phyloP scores from a whole-genome alignment of 2,888 invertebrate genomes.

The Carterocephalus palaemon region DNA sequence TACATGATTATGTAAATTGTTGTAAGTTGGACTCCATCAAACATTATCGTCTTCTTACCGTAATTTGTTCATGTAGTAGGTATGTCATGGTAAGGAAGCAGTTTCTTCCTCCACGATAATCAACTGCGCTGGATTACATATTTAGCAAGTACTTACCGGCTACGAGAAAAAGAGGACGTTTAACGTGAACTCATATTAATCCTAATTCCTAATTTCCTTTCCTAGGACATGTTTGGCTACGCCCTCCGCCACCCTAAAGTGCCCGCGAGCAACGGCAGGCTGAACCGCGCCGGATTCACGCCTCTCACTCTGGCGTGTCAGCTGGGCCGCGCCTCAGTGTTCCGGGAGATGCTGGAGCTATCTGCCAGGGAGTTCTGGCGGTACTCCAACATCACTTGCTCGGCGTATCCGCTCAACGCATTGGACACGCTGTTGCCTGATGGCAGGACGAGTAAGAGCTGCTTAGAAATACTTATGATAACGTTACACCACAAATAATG shows the following conservation, averaged over 20 bases:
- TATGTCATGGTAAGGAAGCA: too few species aligned
- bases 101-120: too few species aligned
- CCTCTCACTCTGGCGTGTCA: constrained; percentile 98
- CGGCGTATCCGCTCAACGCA: constrained; percentile 97
- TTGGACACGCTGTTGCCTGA: constrained; percentile 96
- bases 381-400: constrained; percentile 99
- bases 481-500: neutral
- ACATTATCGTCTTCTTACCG: too few species aligned
- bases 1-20: too few species aligned
- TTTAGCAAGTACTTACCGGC: too few species aligned
- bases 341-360: constrained; percentile 98
- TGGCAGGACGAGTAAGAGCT: constrained; percentile 92
- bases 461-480: neutral
- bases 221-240: constrained; percentile 98
- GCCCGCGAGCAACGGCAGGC: constrained; percentile 94
- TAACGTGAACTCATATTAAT: too few species aligned
- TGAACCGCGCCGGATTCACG: constrained; percentile 93
- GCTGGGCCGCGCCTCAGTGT: constrained; percentile 96
- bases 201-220: constrained; percentile 25
- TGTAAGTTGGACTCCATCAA: too few species aligned
- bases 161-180: too few species aligned
- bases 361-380: constrained; percentile 98
- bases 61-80: too few species aligned
- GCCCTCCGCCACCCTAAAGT: constrained; percentile 95
- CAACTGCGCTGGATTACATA: too few species aligned